A percentile compares a stretch with the other conserved stretches of the same genome.
Conservation (phyloP, 2,888 invertebrate species). For the Petrophora chlorosata region DNA sequence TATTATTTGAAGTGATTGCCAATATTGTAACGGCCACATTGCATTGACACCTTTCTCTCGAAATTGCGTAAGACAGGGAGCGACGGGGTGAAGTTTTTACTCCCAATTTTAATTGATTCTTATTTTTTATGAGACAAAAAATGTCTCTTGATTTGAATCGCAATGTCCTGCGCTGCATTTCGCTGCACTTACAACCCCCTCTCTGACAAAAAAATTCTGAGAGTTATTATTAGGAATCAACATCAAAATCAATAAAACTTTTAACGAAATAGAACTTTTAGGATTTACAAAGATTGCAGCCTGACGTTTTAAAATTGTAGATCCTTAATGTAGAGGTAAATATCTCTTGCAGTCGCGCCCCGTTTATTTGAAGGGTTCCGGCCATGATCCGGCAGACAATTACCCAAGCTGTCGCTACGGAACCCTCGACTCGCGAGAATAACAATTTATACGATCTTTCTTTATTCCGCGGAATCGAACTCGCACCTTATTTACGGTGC, state of each 20-base stretch:
- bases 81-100: constrained; percentile 8
- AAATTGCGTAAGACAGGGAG: constrained; percentile 25
- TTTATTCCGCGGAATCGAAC: constrained; percentile 42
- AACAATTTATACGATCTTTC: constrained; percentile 45
- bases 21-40: constrained; percentile 50
- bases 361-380: constrained; percentile 25
- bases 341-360: constrained; percentile 6
- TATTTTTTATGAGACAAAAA: neutral
- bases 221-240: too few relatives aligned
- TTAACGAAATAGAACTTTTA: too few relatives aligned
- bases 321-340: constrained; percentile 9
- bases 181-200: too few relatives aligned
- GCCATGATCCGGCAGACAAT: constrained; percentile 35
- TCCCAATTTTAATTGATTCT: neutral
- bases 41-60: constrained; percentile 36
- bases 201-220: too few relatives aligned
- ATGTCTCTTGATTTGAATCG: too few relatives aligned
- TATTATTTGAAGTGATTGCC: constrained; percentile 56
- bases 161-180: too few relatives aligned
- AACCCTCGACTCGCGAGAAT: constrained; percentile 36
- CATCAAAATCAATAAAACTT: too few relatives aligned
- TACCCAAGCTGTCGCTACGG: constrained; percentile 31
- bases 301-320: too few relatives aligned
- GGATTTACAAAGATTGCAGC: too few relatives aligned
- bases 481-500: constrained; percentile 40